Evolutionary conservation across 2,113 vertebrate species (phyloP).

Genomic region (Micronycteris hirsuta): DNA sequence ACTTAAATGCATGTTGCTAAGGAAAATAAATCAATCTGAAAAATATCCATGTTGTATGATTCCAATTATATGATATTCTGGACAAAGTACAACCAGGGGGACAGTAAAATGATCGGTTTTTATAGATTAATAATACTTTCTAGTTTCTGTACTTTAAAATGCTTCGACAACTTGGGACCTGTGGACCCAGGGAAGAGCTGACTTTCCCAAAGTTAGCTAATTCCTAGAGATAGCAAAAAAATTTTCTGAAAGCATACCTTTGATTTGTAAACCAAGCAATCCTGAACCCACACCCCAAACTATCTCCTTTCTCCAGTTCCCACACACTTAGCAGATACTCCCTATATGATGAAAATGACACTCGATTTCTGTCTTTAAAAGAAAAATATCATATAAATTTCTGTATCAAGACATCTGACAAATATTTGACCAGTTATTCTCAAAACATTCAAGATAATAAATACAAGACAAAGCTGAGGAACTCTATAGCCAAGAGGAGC

Average conservation of each 20-base stretch:
- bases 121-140: not conserved
- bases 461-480: not conserved
- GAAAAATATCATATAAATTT: not conserved
- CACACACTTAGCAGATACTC: not conserved
- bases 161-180: not conserved
- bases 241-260: not conserved
- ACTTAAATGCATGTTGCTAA: not conserved
- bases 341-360: not conserved
- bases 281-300: not conserved
- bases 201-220: not conserved
- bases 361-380: not conserved
- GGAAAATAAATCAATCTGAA: not conserved
- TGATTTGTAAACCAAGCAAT: not conserved
- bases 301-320: not conserved
- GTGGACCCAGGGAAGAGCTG: not conserved
- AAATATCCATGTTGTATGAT: not conserved
- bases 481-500: not conserved
- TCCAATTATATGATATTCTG: not conserved
- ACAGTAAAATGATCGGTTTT: not conserved
- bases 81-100: not conserved
- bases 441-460: not conserved
- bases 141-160: not conserved
- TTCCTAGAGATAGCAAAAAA: not conserved
- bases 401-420: not conserved
- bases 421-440: not conserved